phyloP scores from a whole-genome alignment of 1,140 invertebrate species.

The Anastatus disparis region DNA sequence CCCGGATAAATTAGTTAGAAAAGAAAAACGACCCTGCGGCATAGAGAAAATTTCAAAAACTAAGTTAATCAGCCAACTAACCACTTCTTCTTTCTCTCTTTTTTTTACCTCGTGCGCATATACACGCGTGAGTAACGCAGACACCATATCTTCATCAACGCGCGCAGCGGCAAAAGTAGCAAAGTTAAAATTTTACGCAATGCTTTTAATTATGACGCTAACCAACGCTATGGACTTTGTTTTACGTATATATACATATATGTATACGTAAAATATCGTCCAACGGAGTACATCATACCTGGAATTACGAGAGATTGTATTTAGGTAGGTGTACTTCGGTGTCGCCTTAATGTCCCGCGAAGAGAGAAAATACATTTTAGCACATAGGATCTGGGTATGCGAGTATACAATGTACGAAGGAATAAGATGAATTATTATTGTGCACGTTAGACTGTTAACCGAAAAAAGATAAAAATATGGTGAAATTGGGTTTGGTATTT shows the following conservation, averaged over 20 bases:
- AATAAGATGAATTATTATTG: conserved; percentile 11
- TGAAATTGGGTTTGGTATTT: too few species aligned
- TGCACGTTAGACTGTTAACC: too few species aligned
- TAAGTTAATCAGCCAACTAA: conserved; percentile 16
- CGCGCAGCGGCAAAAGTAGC: neutral
- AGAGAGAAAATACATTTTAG: neutral
- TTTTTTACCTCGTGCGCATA: neutral
- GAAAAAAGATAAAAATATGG: too few species aligned
- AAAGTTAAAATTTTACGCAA: conserved; percentile 29
- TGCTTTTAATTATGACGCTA: conserved; percentile 16
- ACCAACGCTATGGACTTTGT: too few species aligned
- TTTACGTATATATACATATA: neutral
- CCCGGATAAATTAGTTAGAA: too few species aligned
- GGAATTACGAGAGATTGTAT: conserved; percentile 21
- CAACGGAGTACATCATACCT: conserved; percentile 1
- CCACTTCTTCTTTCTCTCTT: too few species aligned
- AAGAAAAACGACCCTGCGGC: too few species aligned
- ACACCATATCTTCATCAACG: conserved; percentile 24
- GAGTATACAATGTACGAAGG: neutral
- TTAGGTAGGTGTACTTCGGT: too few species aligned
- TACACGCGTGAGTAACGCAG: too few species aligned
- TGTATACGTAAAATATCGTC: neutral
- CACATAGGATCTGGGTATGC: neutral
- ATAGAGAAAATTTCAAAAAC: neutral
- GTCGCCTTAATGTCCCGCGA: conserved; percentile 12